phyloP scores from a whole-genome alignment of 2,888 invertebrate genomes.

The Brachyptera risi region DNA sequence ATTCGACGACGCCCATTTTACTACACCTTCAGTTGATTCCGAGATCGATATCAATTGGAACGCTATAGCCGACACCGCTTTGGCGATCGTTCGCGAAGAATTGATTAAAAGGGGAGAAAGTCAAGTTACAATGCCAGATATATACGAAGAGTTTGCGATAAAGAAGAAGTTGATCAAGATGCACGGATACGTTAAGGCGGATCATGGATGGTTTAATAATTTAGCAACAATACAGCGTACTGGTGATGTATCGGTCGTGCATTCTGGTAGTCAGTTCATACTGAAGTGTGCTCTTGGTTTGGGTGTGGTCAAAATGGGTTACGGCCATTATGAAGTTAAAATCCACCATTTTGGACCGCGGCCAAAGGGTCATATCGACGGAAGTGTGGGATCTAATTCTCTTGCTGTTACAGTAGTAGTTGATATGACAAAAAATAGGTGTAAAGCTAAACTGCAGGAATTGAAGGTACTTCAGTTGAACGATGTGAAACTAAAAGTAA shows the following conservation, averaged over 20 bases:
- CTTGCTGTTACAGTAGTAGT: conserved; percentile 3
- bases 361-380: background rate
- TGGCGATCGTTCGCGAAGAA: conserved; percentile 4
- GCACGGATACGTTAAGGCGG: conserved; percentile 7
- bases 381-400: background rate
- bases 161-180: background rate
- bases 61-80: conserved; percentile 4
- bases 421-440: background rate
- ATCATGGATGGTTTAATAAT: conserved; percentile 18
- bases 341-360: background rate
- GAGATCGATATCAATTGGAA: conserved; percentile 8
- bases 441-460: conserved; percentile 7
- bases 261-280: background rate
- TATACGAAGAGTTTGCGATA: conserved; percentile 10
- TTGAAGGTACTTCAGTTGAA: conserved; percentile 5
- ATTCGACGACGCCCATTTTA: no score
- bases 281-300: conserved; percentile 14
- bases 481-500: conserved; percentile 14
- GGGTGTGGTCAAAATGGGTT: background rate
- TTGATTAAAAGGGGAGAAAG: background rate
- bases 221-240: conserved; percentile 11
- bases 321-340: conserved; percentile 10
- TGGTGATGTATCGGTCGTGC: conserved; percentile 5
- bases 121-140: conserved; percentile 4
- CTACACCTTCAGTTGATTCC: no score